Evolutionary conservation across 2,888 invertebrate species (phyloP), one percentile per base, ranked within the genome.

Genomic region (Itoplectis maculator): DNA sequence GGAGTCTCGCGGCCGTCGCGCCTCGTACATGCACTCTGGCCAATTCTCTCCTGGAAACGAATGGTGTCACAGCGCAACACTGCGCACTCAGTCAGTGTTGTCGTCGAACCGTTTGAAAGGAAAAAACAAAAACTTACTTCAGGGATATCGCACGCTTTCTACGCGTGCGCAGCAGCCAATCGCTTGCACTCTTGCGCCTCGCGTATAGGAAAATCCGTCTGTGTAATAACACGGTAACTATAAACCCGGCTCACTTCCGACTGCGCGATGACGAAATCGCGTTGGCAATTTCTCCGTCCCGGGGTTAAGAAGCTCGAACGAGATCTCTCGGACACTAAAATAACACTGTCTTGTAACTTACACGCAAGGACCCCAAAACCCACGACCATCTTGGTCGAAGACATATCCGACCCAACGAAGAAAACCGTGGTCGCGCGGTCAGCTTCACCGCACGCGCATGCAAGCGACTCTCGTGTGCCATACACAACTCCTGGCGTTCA

Each of bases 71-170:
- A 49, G 15, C 40, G 47, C 23, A 37, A 54, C 15, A 11, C 65
- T 51, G 40, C 47, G 69, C 51, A 37, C 40, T 23, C 49, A 56
- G 72, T 49, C 69, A 23, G 49, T 68, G 68, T 59, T 15, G 63
- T 56, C 40, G 37, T 70, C 29, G 29, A 69, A 56, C 65, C 54
- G 68, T 29, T 18, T 29, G 45, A 69, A 77, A 77, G 56, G n/a
- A 69, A 73, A 59, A 47, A 47, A 47, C n/a, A n/a, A 47, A 7
- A 47, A 75, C 61, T 74, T 77, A 61, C 81, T 77, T 81, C 73
- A 51, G 37, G 81, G 45, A 81, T 77, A 81, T 81, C 73, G 63
- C 73, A 68, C 77, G 77, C 77, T 81, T 77, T 81, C 81, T 81
- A 74, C 63, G 47, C 49, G 11, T 23, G 20, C 61, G 68, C 54